These are phyloP conservation scores for Scleropages formosus DNA, from an alignment of 2,797 vertebrate genomes.

Conservation along the genomic window DNA sequence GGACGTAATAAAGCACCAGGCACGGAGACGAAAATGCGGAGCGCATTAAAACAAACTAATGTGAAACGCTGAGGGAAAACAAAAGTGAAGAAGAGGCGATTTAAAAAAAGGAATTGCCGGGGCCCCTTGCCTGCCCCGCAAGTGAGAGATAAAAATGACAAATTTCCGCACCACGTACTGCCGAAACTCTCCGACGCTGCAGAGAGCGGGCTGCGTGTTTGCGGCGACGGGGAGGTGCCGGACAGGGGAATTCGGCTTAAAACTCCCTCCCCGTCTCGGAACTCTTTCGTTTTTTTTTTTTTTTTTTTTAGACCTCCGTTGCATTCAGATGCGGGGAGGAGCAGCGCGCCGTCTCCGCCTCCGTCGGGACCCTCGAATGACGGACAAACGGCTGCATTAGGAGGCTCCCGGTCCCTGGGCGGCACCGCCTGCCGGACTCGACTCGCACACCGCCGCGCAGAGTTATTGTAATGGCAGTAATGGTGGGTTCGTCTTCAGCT, in stretches of 20 bases:
- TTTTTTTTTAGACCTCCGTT: constrained; percentile 4
- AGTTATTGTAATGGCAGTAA: constrained; percentile 14
- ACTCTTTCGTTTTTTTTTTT: constrained; percentile 28
- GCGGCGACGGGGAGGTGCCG: constrained; percentile 52
- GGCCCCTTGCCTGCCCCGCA: constrained; percentile 54
- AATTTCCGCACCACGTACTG: constrained; percentile 50
- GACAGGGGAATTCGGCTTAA: constrained; percentile 55
- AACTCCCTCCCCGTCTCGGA: constrained; percentile 16
- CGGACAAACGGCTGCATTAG: constrained; percentile 2
- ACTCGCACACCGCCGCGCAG: constrained; percentile 13
- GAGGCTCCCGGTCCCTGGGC: constrained; percentile 28
- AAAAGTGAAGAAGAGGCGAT: constrained; percentile 63
- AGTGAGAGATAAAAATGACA: constrained; percentile 74
- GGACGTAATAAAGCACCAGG: constrained; percentile 10
- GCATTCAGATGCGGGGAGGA: neutral
- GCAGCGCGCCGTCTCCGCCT: neutral
- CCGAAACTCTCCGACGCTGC: constrained; percentile 68
- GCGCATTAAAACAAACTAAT: constrained; percentile 57
- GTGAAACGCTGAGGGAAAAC: constrained; percentile 58
- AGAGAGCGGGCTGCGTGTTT: constrained; percentile 55
- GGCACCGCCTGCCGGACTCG: neutral
- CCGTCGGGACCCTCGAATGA: neutral
- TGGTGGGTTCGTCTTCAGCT: neutral
- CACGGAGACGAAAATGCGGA: constrained; percentile 68
- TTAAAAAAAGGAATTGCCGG: constrained; percentile 40